Percentiles rank a stretch among this genome's conserved stretches.
Evolutionary conservation across 2,113 vertebrate species (phyloP).

Genomic region (Lates calcarifer): DNA sequence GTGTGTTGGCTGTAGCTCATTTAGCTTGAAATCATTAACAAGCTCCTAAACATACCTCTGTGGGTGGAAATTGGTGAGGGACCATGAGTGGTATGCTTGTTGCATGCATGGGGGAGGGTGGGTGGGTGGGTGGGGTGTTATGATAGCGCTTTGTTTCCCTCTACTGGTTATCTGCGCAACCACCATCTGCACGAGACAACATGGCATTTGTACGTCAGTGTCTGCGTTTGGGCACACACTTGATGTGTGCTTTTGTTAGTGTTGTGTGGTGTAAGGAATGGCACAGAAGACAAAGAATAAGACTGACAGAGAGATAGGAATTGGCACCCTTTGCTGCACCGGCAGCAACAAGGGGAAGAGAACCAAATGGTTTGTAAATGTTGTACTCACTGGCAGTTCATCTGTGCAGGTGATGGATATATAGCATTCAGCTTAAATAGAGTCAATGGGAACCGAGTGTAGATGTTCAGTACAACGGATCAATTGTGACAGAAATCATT

Average conservation of each 20-base stretch:
- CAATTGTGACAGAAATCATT: constrained; percentile 64
- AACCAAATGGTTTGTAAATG: constrained; percentile 59
- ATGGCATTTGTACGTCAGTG: constrained; percentile 36
- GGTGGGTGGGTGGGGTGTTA: too few relatives aligned
- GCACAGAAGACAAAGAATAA: not conserved
- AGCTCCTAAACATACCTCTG: constrained; percentile 23
- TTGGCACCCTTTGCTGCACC: too few relatives aligned
- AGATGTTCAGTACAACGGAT: constrained; percentile 48
- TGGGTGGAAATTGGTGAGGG: constrained; percentile 33
- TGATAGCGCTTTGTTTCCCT: constrained; percentile 79
- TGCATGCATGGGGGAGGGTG: too few relatives aligned
- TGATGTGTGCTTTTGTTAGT: not conserved
- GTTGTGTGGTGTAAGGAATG: too few relatives aligned
- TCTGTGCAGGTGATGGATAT: constrained; percentile 57
- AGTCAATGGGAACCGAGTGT: constrained; percentile 45
- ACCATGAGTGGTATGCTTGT: constrained; percentile 50
- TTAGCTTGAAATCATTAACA: constrained; percentile 28
- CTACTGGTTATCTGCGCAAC: constrained; percentile 72
- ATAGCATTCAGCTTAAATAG: constrained; percentile 48
- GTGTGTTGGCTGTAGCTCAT: constrained; percentile 4
- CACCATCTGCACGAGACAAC: constrained; percentile 24
- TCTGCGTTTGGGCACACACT: not conserved
- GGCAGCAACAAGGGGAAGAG: constrained; percentile 10
- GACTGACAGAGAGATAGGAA: constrained; percentile 13
- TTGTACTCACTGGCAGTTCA: constrained; percentile 42